Conservation (phyloP, 2,888 invertebrate genomes). For the Melieria crassipennis region DNA sequence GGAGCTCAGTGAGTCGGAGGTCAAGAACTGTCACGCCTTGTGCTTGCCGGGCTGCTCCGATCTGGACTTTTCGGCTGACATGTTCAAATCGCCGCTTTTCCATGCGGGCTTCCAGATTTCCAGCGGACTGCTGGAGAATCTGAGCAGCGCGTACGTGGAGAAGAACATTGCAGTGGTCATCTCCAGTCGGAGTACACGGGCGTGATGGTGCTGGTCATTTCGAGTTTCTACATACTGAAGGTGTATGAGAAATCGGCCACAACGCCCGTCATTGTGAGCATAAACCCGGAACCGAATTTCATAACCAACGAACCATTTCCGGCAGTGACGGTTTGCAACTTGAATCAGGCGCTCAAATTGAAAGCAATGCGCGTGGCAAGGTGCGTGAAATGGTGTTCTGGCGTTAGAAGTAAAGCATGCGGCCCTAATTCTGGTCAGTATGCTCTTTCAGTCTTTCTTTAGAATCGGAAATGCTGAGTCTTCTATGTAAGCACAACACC, state of each 20-base stretch:
- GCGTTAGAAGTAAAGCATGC: neutral
- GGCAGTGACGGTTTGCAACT: conserved; percentile 84
- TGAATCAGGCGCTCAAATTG: conserved; percentile 72
- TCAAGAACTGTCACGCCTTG: conserved; percentile 63
- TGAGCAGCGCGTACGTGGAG: conserved; percentile 41
- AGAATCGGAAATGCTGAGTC: conserved; percentile 41
- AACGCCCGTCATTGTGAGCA: conserved; percentile 79
- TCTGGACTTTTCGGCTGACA: conserved; percentile 71
- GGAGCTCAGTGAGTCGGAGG: conserved; percentile 13
- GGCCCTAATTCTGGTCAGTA: neutral
- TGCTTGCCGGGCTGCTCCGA: conserved; percentile 77
- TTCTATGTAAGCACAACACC: conserved; percentile 46
- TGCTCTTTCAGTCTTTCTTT: neutral
- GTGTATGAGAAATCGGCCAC: conserved; percentile 78
- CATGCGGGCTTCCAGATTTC: conserved; percentile 42
- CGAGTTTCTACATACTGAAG: conserved; percentile 76
- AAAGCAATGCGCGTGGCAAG: conserved; percentile 24
- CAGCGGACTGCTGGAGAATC: conserved; percentile 40
- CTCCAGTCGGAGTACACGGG: too few relatives aligned
- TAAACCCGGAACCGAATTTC: conserved; percentile 77
- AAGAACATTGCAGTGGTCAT: conserved; percentile 76
- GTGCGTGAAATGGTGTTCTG: conserved; percentile 15
- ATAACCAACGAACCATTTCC: conserved; percentile 81
- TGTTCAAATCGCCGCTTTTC: conserved; percentile 69
- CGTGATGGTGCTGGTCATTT: conserved; percentile 71